Percentiles rank a stretch among this genome's conserved stretches.
Conservation (phyloP, 2,888 invertebrate species). For the Caradrina kadenii region DNA sequence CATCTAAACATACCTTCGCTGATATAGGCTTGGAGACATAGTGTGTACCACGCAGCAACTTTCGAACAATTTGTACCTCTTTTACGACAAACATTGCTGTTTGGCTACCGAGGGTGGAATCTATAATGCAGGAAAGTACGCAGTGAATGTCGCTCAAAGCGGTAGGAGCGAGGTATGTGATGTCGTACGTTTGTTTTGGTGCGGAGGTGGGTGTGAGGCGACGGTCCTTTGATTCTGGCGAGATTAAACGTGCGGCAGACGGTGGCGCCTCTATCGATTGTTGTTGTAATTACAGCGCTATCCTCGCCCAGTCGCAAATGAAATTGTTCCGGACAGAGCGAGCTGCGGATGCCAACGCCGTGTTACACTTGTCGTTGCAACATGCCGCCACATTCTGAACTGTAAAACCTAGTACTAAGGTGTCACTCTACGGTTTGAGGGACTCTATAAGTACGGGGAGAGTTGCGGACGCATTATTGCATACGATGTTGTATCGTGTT, state of each 20-base stretch:
- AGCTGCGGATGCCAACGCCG: conserved; percentile 86
- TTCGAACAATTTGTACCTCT: conserved; percentile 70
- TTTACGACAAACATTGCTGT: conserved; percentile 69
- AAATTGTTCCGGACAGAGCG: conserved; percentile 90
- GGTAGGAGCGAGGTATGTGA: conserved; percentile 54
- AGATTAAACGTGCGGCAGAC: conserved; percentile 91
- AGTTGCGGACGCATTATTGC: conserved; percentile 72
- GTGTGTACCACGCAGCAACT: conserved; percentile 77
- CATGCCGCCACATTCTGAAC: conserved; percentile 74
- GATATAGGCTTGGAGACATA: conserved; percentile 88
- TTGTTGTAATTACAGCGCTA: conserved; percentile 91
- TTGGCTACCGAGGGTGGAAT: conserved; percentile 5
- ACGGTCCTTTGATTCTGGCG: conserved; percentile 90
- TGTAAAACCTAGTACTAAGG: conserved; percentile 70
- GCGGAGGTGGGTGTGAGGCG: conserved; percentile 85
- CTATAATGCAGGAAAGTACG: conserved; percentile 42
- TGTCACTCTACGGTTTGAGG: conserved; percentile 37
- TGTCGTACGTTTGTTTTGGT: conserved; percentile 72
- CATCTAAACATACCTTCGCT: conserved; percentile 85
- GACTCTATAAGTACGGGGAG: conserved; percentile 41
- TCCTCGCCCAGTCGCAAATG: conserved; percentile 90
- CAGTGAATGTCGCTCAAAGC: conserved; percentile 67
- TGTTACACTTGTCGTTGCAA: conserved; percentile 79
- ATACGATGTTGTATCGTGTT: conserved; percentile 70
- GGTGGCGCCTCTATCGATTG: conserved; percentile 91